A percentile compares a stretch with the other conserved stretches of the same genome.
Evolutionary conservation across 2,888 invertebrate genomes (phyloP).

Genomic region (Andrena trimmerana): DNA sequence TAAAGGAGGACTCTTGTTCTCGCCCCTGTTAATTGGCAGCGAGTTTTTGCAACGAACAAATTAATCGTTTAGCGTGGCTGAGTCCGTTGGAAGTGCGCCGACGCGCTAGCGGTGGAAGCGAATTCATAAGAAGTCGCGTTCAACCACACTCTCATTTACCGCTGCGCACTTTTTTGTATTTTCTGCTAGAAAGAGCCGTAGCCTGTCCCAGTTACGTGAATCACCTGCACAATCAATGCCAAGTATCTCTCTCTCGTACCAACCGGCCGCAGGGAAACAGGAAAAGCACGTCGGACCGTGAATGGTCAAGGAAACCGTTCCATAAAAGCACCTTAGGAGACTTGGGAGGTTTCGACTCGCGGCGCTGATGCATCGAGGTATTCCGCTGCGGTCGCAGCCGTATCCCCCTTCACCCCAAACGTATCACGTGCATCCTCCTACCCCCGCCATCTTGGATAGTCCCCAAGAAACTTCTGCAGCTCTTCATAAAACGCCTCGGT

Average conservation of each 20-base stretch:
- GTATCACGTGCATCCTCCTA: not conserved
- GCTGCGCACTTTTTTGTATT: not conserved
- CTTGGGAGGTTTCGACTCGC: not conserved
- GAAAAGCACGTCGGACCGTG: constrained; percentile 16
- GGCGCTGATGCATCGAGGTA: not conserved
- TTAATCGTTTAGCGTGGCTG: not conserved
- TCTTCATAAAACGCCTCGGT: not conserved
- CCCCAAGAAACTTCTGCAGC: too few species aligned
- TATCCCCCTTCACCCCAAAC: not conserved
- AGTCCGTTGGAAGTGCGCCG: not conserved
- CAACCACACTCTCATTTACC: constrained; percentile 5
- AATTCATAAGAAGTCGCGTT: not conserved
- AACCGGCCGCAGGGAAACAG: constrained; percentile 3
- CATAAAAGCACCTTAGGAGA: not conserved
- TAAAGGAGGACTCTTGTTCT: too few species aligned
- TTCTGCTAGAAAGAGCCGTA: constrained; percentile 9
- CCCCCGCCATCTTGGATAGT: not conserved
- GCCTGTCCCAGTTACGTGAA: constrained; percentile 14
- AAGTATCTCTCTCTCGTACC: not conserved
- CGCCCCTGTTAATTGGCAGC: too few species aligned
- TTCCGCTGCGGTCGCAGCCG: not conserved
- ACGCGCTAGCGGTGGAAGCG: not conserved
- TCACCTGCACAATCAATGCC: constrained; percentile 10
- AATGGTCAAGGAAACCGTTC: constrained; percentile 16
- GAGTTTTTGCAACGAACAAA: too few species aligned